Percentiles rank a stretch among this genome's conserved stretches.
Evolutionary conservation across 1,140 invertebrate species (phyloP).

Genomic region (Cotesia vestalis): DNA sequence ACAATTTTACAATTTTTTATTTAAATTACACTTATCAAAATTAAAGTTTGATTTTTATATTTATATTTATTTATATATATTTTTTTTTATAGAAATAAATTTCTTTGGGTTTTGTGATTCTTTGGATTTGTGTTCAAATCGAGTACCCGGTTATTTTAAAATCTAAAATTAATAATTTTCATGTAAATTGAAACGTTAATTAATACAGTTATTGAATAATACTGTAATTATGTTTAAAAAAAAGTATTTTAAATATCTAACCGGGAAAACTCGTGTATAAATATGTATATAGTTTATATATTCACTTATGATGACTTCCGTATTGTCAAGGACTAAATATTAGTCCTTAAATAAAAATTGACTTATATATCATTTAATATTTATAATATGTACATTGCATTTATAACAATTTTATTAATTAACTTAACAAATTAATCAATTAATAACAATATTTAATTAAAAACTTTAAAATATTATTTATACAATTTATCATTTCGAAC

Average conservation of each 20-base stretch:
- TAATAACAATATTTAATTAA: constrained; percentile 2
- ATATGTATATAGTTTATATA: too few relatives aligned
- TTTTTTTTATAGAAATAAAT: constrained; percentile 16
- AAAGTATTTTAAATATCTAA: too few relatives aligned
- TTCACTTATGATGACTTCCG: constrained; percentile 8
- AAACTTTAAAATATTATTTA: constrained; percentile 23
- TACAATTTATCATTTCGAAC: constrained; percentile 13
- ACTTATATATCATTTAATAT: constrained; percentile 37
- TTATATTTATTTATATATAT: neutral
- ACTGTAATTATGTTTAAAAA: too few relatives aligned
- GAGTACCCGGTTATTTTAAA: too few relatives aligned
- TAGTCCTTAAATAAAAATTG: constrained; percentile 45
- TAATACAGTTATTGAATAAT: too few relatives aligned
- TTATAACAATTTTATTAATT: constrained; percentile 20
- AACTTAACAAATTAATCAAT: too few relatives aligned
- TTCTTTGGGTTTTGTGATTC: constrained; percentile 10
- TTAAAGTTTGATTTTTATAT: neutral
- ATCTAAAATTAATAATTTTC: too few relatives aligned
- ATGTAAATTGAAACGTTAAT: too few relatives aligned
- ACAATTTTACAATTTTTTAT: neutral
- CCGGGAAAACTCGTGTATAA: too few relatives aligned
- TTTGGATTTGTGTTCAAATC: constrained; percentile 14
- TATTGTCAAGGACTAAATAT: constrained; percentile 50
- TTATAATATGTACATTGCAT: constrained; percentile 42
- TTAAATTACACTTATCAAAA: constrained; percentile 14